Evolutionary conservation across 2,888 invertebrate species (phyloP).

Genomic region (Brachynemurus nebulosus): DNA sequence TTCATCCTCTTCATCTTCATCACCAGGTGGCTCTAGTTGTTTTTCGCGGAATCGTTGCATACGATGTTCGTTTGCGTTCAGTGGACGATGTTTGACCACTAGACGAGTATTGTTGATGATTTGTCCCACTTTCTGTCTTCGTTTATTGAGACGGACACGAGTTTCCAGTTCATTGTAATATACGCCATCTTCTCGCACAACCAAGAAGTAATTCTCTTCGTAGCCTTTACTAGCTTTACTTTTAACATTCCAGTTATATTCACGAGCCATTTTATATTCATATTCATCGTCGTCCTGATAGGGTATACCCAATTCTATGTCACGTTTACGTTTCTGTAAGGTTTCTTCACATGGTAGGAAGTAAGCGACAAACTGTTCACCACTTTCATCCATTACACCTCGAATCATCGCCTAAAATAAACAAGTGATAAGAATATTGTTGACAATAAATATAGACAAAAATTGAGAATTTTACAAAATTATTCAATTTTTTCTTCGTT

Average conservation of each 20-base stretch:
- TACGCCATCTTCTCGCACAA: conserved; percentile 77
- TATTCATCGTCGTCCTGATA: conserved; percentile 87
- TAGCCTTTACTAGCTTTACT: conserved; percentile 76
- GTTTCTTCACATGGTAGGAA: conserved; percentile 93
- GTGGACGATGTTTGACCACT: conserved; percentile 78
- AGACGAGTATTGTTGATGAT: conserved; percentile 62
- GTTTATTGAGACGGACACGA: conserved; percentile 83
- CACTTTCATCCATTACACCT: conserved; percentile 98
- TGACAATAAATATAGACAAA: too few relatives aligned
- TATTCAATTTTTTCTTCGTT: too few relatives aligned
- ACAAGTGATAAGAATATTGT: too few relatives aligned
- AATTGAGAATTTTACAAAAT: too few relatives aligned
- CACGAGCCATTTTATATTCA: conserved; percentile 93
- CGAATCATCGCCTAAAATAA: conserved; percentile 98
- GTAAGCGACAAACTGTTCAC: conserved; percentile 98
- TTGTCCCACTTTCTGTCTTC: conserved; percentile 64
- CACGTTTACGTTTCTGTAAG: conserved; percentile 72
- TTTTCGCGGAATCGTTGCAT: conserved; percentile 77
- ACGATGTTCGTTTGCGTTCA: conserved; percentile 71
- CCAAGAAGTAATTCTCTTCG: conserved; percentile 95
- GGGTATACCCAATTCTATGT: conserved; percentile 57
- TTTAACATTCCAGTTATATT: conserved; percentile 99
- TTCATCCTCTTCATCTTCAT: conserved; percentile 45
- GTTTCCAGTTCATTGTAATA: conserved; percentile 95
- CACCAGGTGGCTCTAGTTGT: conserved; percentile 74